Evolutionary conservation across 2,113 vertebrate genomes (phyloP).

Genomic region (Ammodytes marinus): DNA sequence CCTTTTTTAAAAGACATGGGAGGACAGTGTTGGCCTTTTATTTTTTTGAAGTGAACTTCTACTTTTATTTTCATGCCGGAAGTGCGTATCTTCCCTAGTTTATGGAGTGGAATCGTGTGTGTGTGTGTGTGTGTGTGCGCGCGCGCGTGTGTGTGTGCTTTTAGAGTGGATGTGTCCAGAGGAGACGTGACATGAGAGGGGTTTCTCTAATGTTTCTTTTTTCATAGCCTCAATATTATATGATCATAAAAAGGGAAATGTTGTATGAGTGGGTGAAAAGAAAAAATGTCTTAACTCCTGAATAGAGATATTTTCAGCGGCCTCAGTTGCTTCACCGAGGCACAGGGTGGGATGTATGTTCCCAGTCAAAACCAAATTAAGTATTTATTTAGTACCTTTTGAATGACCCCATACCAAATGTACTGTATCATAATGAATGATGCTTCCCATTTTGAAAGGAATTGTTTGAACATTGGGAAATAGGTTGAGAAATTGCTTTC

Average conservation of each 20-base stretch:
- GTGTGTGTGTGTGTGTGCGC: slow-evolving; percentile 12
- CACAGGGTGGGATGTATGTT: slow-evolving; percentile 32
- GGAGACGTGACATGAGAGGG: slow-evolving; percentile 14
- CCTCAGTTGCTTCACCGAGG: slow-evolving; percentile 3
- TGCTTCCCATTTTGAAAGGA: background rate
- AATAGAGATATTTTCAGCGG: slow-evolving; percentile 30
- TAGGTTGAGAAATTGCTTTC: background rate
- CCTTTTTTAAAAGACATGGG: slow-evolving; percentile 18
- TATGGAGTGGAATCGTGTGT: slow-evolving; percentile 12
- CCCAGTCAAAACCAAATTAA: slow-evolving; percentile 70
- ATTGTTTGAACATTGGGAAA: slow-evolving; percentile 12
- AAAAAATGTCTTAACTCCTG: slow-evolving; percentile 39
- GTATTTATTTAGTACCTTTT: slow-evolving; percentile 67
- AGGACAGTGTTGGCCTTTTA: slow-evolving; percentile 51
- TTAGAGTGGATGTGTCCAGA: slow-evolving; percentile 37
- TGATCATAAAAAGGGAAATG: slow-evolving; percentile 81
- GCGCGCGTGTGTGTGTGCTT: slow-evolving; percentile 23
- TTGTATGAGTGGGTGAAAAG: slow-evolving; percentile 32
- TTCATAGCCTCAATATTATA: slow-evolving; percentile 67
- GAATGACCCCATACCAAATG: slow-evolving; percentile 53
- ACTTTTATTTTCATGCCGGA: slow-evolving; percentile 53
- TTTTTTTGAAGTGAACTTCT: slow-evolving; percentile 48
- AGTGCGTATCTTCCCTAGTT: slow-evolving; percentile 23
- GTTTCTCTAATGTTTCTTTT: slow-evolving; percentile 32
- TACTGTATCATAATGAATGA: slow-evolving; percentile 24